These are phyloP conservation scores for Sinocyclocheilus rhinocerous DNA, from an alignment of 2,113 vertebrate genomes.

Conservation along the genomic window DNA sequence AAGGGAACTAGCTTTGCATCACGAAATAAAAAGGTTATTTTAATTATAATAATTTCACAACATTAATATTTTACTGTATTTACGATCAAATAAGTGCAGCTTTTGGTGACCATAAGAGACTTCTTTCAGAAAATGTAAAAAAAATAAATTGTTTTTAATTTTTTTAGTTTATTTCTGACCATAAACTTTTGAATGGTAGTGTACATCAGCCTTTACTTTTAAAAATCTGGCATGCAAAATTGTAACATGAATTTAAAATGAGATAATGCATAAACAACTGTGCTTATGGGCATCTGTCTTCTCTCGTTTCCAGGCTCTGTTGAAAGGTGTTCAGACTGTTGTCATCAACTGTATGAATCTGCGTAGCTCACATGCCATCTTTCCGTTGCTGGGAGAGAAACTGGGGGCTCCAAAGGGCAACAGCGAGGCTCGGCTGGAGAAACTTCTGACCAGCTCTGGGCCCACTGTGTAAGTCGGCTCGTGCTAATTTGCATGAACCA, in stretches of 20 bases:
- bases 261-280: not conserved
- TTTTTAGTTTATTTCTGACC: too few species aligned
- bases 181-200: not conserved
- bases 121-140: too few species aligned
- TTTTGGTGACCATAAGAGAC: too few species aligned
- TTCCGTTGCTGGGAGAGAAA: conserved; percentile 81
- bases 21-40: too few species aligned
- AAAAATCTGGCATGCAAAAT: not conserved
- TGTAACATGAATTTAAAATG: not conserved
- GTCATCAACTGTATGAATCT: conserved; percentile 94
- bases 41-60: too few species aligned
- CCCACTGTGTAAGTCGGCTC: conserved; percentile 84
- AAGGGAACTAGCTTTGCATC: too few species aligned
- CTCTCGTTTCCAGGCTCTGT: conserved; percentile 72
- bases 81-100: too few species aligned
- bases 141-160: too few species aligned
- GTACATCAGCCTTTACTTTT: not conserved
- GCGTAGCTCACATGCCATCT: conserved; percentile 83
- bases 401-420: conserved; percentile 70
- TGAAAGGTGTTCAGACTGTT: conserved; percentile 72
- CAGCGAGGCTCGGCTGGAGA: conserved; percentile 75
- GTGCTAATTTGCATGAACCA: not conserved
- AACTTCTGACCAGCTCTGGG: conserved; percentile 75
- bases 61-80: too few species aligned
- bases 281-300: not conserved